A percentile compares a stretch with the other conserved stretches of the same genome.
These are phyloP conservation scores for Bombus difficillimus DNA, from an alignment of 1,140 invertebrate genomes.

Conservation along the genomic window DNA sequence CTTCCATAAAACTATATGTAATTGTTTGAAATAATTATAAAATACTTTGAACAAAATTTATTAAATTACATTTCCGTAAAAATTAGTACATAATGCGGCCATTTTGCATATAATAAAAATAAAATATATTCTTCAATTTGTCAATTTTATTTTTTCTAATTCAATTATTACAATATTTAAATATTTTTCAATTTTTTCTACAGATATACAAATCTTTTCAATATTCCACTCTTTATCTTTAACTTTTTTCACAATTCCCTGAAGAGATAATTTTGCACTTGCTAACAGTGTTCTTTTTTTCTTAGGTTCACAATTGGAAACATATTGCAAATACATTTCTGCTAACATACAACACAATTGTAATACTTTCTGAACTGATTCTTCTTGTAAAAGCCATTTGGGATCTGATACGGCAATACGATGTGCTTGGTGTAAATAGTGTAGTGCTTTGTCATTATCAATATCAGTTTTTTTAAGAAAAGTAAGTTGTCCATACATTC, in stretches of 20 bases:
- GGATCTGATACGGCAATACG: slow-evolving; percentile 84
- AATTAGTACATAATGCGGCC: not conserved
- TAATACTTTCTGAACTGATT: slow-evolving; percentile 80
- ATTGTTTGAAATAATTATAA: not conserved
- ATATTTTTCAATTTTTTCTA: slow-evolving; percentile 72
- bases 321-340: slow-evolving; percentile 76
- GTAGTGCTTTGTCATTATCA: slow-evolving; percentile 84
- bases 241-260: slow-evolving; percentile 82
- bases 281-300: slow-evolving; percentile 83
- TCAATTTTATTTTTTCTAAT: slow-evolving; percentile 60
- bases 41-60: not conserved
- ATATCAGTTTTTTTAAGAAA: slow-evolving; percentile 76
- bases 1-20: not conserved
- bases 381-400: slow-evolving; percentile 85
- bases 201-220: slow-evolving; percentile 64
- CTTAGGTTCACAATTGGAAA: slow-evolving; percentile 66
- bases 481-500: slow-evolving; percentile 90
- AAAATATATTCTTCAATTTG: not conserved
- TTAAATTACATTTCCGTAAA: not conserved
- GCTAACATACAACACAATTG: slow-evolving; percentile 80
- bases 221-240: slow-evolving; percentile 82
- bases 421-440: slow-evolving; percentile 85
- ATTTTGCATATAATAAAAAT: not conserved
- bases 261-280: slow-evolving; percentile 85
- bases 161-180: slow-evolving; percentile 58